Base-by-base conservation (phyloP, 2,888 invertebrate species). In the Pseudococcus longispinus region DNA sequence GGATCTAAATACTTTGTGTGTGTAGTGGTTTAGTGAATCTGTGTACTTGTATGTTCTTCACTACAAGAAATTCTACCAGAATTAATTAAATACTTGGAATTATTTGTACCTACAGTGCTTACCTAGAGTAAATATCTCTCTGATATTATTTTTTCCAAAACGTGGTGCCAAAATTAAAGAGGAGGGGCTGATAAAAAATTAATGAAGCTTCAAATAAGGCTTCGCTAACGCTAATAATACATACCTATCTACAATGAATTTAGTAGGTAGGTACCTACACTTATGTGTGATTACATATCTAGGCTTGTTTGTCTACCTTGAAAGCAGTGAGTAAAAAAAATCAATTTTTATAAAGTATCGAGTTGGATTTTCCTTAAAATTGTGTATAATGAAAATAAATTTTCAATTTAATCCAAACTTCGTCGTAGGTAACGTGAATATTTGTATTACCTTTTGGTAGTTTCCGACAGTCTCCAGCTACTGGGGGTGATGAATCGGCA, bases 381-480 rank as follows among this genome's bases (percentile, higher is more conserved):
- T 26, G 29, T 74, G 29, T 74, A 74, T 6, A 2, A 37, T 74
- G 74, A 18, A 74, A n/a, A n/a, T n/a, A n/a, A n/a, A 74, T 74
- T 0, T n/a, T 51, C 9, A 15, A 2, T 51, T n/a, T 55, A 60
- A 5, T 42, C 18, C 20, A 15, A n/a, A 20, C 15, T 80, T 80
- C n/a, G 13, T 80, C 77, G 15, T 42, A 15, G 32, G n/a, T 74
- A 20, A 42, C 13, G 42, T 20, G 18, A 20, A 80, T 42, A 42
- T 42, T 80, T 80, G 77, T 42, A 60, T 87, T 88, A 88, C 88
- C 88, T 88, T 86, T 88, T 20, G 88, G 88, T 23, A 86, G 83
- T 32, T 88, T 88, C 37, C 37, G 51, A 42, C 88, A 88, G 13
- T 88, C 88, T 0, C 87, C 87, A n/a, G 85, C 88, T 18, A 23